Conservation (phyloP, 1,140 invertebrate genomes). For the Hylyphantes graminicola region DNA sequence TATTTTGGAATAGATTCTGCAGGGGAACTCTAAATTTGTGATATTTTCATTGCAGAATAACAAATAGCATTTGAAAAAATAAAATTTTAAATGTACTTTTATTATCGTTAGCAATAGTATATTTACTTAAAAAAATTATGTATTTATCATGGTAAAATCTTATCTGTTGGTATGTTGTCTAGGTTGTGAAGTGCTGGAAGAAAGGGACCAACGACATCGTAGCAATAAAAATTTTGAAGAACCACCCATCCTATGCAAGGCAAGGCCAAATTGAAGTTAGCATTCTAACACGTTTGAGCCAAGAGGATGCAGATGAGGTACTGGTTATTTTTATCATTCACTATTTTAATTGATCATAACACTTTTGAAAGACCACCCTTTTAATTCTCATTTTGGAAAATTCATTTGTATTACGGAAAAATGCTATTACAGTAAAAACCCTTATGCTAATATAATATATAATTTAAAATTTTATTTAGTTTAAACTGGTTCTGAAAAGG, state of each 20-base stretch:
- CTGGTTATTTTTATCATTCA: background rate
- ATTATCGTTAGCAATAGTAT: background rate
- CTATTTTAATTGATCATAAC: slow-evolving; percentile 61
- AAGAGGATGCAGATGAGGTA: slow-evolving; percentile 93
- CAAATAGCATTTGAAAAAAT: no score
- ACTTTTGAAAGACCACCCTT: background rate
- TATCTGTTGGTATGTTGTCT: slow-evolving; percentile 41
- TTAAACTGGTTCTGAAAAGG: no score
- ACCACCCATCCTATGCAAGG: slow-evolving; percentile 99
- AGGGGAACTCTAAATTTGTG: no score
- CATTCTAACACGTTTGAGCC: slow-evolving; percentile 95
- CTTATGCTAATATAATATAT: no score
- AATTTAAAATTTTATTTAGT: no score
- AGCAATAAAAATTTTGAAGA: slow-evolving; percentile 99
- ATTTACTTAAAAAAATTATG: background rate
- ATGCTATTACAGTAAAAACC: no score
- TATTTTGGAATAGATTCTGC: no score
- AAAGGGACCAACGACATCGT: slow-evolving; percentile 99
- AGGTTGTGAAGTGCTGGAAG: slow-evolving; percentile 99
- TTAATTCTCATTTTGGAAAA: background rate
- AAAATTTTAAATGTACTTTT: no score
- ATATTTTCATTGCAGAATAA: no score
- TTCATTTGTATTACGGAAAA: background rate
- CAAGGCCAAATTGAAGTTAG: slow-evolving; percentile 99
- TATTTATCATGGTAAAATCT: background rate